Conservation (phyloP, 2,113 vertebrate genomes). For the Perca schrenkii region DNA sequence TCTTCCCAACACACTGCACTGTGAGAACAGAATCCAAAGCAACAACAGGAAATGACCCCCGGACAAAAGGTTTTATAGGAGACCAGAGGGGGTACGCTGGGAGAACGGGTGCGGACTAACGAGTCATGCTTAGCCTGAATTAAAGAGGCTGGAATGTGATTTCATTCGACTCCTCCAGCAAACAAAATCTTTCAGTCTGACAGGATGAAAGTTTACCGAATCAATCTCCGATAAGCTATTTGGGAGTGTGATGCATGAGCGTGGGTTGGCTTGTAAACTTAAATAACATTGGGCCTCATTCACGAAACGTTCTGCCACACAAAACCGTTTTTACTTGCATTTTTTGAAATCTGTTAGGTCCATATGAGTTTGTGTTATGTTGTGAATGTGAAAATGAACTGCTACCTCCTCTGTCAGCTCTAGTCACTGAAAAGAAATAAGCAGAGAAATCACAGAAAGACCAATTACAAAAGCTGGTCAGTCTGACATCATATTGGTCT, state of each 20-base stretch:
- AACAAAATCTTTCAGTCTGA: background rate
- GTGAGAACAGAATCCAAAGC: constrained; percentile 18
- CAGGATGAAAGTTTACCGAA: background rate
- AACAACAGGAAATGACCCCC: constrained; percentile 58
- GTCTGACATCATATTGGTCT: no score
- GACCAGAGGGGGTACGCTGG: background rate
- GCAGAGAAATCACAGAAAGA: no score
- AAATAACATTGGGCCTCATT: no score
- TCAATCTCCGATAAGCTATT: background rate
- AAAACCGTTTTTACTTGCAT: no score
- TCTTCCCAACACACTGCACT: constrained; percentile 27
- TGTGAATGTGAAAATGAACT: no score
- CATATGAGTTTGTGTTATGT: no score
- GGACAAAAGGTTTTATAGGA: constrained; percentile 3
- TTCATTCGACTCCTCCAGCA: background rate
- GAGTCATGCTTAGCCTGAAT: constrained; percentile 10
- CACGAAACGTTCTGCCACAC: no score
- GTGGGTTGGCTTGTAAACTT: no score
- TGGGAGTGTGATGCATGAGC: background rate
- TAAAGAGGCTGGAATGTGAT: constrained; percentile 6
- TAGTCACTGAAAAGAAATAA: no score
- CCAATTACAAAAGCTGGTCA: no score
- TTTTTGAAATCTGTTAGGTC: no score
- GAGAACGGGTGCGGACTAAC: background rate
- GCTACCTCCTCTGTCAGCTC: no score